phyloP scores from a whole-genome alignment of 2,888 invertebrate species.

The Drosophila prostipennis region DNA sequence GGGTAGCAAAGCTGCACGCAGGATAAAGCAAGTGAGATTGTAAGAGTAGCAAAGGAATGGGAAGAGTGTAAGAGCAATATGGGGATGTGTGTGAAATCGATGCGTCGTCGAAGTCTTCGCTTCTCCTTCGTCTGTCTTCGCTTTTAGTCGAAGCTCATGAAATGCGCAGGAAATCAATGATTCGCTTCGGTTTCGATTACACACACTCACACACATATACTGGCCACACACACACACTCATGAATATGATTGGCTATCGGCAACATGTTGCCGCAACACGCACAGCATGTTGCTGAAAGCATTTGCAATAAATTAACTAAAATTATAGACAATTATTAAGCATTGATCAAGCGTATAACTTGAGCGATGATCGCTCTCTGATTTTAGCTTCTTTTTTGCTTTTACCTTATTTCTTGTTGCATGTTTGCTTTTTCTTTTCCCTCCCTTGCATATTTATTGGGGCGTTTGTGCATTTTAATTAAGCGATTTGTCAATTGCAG shows the following conservation, averaged over 20 bases:
- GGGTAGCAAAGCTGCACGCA: slow-evolving; percentile 27
- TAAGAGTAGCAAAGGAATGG: not conserved
- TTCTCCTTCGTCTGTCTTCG: slow-evolving; percentile 39
- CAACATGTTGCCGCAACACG: slow-evolving; percentile 69
- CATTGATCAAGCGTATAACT: slow-evolving; percentile 57
- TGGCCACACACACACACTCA: slow-evolving; percentile 23
- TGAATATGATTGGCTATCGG: slow-evolving; percentile 21
- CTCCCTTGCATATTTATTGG: slow-evolving; percentile 75
- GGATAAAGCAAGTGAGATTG: slow-evolving; percentile 5
- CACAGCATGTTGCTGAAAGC: slow-evolving; percentile 76
- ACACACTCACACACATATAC: slow-evolving; percentile 53
- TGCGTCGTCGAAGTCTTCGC: slow-evolving; percentile 56
- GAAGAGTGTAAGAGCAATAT: slow-evolving; percentile 2
- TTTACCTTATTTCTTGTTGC: slow-evolving; percentile 18
- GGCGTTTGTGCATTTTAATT: slow-evolving; percentile 77
- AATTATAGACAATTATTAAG: slow-evolving; percentile 78
- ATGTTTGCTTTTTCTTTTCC: slow-evolving; percentile 16
- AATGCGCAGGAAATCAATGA: slow-evolving; percentile 82
- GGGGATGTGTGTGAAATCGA: slow-evolving; percentile 69
- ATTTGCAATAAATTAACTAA: slow-evolving; percentile 78
- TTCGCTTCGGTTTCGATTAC: slow-evolving; percentile 82
- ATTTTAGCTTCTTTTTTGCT: slow-evolving; percentile 7
- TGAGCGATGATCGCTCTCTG: slow-evolving; percentile 53
- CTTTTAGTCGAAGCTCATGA: slow-evolving; percentile 70
- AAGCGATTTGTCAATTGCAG: slow-evolving; percentile 75